Percentiles rank a stretch among this genome's conserved stretches.
Evolutionary conservation across 2,888 invertebrate genomes (phyloP).

Genomic region (Keiferia lycopersicella): DNA sequence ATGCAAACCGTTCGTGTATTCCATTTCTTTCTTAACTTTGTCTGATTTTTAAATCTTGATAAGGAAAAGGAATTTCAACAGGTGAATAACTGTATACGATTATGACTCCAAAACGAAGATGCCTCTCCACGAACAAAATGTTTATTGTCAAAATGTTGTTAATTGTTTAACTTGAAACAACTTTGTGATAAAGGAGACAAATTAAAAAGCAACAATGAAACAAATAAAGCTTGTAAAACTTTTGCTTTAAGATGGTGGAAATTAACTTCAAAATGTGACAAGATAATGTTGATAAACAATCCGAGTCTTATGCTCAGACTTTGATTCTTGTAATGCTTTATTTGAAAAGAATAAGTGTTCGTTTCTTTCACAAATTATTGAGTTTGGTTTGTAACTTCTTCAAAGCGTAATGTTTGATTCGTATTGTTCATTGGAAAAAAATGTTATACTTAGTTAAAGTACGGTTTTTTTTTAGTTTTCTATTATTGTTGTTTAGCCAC

Average conservation of each 20-base stretch:
- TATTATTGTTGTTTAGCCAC: no score
- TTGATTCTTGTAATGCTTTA: slow-evolving; percentile 11
- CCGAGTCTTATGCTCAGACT: slow-evolving; percentile 1
- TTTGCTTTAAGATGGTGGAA: slow-evolving; percentile 14
- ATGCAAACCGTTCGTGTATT: no score
- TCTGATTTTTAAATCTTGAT: neutral
- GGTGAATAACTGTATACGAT: slow-evolving; percentile 15
- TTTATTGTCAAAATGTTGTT: slow-evolving; percentile 19
- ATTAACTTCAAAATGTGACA: slow-evolving; percentile 14
- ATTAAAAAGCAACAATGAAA: slow-evolving; percentile 21
- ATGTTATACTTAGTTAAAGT: no score
- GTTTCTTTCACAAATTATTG: neutral
- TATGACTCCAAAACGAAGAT: slow-evolving; percentile 11
- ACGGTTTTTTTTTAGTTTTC: neutral
- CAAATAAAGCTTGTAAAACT: slow-evolving; percentile 19
- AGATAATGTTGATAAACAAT: slow-evolving; percentile 25
- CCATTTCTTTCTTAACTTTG: no score
- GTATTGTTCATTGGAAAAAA: no score
- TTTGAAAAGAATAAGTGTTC: neutral
- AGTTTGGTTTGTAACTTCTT: neutral
- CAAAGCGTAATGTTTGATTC: neutral
- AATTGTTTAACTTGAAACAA: slow-evolving; percentile 24
- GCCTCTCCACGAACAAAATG: slow-evolving; percentile 11
- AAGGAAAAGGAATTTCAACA: neutral
- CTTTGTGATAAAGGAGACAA: slow-evolving; percentile 17